phyloP scores from a whole-genome alignment of 2,797 vertebrate genomes.

The Peromyscus attwateri region DNA sequence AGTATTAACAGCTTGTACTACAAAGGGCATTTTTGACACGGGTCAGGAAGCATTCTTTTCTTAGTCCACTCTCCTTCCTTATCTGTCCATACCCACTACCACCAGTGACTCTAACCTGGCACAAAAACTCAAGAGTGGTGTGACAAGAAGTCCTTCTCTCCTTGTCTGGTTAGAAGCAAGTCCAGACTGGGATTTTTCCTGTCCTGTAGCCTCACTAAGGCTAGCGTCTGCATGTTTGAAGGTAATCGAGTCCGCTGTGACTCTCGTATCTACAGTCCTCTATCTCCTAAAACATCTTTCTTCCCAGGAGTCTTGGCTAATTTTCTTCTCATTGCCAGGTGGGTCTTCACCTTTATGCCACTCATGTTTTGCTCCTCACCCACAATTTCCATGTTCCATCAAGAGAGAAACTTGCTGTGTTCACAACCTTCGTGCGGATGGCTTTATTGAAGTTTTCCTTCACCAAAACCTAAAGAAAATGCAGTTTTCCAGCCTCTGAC shows the following conservation, averaged over 20 bases:
- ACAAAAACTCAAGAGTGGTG: background rate
- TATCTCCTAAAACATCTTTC: background rate
- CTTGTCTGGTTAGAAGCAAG: background rate
- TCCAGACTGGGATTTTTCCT: background rate
- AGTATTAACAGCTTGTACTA: background rate
- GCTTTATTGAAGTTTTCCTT: conserved; percentile 45
- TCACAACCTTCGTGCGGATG: background rate
- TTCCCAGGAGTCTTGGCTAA: background rate
- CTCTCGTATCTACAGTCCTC: background rate
- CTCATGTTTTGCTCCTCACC: background rate
- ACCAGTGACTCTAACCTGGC: background rate
- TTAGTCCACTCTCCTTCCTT: background rate
- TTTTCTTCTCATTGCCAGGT: background rate
- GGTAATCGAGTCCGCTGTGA: background rate
- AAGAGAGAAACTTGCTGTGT: background rate
- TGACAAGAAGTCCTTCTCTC: background rate
- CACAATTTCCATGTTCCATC: background rate
- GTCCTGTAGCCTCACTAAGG: background rate
- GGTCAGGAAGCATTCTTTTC: background rate
- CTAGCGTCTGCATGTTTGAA: background rate
- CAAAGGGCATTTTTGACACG: background rate
- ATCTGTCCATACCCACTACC: background rate
- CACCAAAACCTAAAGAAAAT: background rate
- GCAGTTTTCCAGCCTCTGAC: background rate
- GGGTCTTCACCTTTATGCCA: background rate